phyloP scores from a whole-genome alignment of 2,797 vertebrate genomes.

The Callimico goeldii region DNA sequence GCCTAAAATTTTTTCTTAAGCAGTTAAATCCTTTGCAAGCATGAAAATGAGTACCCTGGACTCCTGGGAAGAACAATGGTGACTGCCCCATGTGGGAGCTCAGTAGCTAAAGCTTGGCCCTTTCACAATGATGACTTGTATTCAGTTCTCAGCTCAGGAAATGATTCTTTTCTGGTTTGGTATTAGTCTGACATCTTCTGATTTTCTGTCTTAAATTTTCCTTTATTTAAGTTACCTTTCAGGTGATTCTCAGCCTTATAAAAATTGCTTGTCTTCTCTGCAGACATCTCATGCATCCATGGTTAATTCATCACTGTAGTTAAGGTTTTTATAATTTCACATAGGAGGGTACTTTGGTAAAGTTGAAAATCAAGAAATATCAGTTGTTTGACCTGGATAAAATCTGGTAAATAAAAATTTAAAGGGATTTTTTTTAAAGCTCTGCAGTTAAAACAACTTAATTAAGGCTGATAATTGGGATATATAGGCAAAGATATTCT shows the following conservation, averaged over 20 bases:
- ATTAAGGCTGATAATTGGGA: background rate
- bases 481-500: background rate
- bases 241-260: background rate
- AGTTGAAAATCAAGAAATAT: background rate
- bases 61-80: background rate
- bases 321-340: background rate
- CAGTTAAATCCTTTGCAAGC: background rate
- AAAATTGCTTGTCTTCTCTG: background rate
- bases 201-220: background rate
- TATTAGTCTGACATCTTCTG: background rate
- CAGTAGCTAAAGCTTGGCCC: background rate
- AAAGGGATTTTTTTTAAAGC: background rate
- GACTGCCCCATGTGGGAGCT: background rate
- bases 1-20: background rate
- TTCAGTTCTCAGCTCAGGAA: background rate
- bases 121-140: background rate
- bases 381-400: background rate
- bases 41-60: background rate
- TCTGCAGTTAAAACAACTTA: background rate
- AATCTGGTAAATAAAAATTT: background rate
- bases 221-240: background rate
- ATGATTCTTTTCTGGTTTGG: background rate
- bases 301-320: background rate
- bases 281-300: background rate
- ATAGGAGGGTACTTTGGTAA: background rate